These are phyloP conservation scores for Saturnia japonica DNA, from an alignment of 2,888 invertebrate genomes.

Conservation along the genomic window DNA sequence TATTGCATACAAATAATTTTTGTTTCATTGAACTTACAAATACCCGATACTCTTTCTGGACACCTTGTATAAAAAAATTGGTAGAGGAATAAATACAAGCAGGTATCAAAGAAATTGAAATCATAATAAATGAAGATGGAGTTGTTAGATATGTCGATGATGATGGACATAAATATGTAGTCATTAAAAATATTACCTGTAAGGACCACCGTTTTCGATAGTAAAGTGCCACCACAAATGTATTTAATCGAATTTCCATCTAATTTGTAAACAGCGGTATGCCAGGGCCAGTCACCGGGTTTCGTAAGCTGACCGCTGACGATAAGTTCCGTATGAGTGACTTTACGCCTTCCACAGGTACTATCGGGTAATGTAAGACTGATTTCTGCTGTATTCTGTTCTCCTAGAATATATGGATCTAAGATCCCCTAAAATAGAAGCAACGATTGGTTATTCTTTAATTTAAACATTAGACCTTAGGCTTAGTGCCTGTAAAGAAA, in stretches of 20 bases:
- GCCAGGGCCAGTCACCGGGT: slow-evolving; percentile 72
- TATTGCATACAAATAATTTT: too few relatives aligned
- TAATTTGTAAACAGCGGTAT: slow-evolving; percentile 54
- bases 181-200: slow-evolving; percentile 45
- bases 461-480: too few relatives aligned
- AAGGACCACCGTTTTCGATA: slow-evolving; percentile 51
- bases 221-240: slow-evolving; percentile 62
- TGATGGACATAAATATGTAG: too few relatives aligned
- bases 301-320: slow-evolving; percentile 53
- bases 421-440: slow-evolving; percentile 38
- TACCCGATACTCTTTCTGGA: too few relatives aligned
- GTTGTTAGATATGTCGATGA: too few relatives aligned
- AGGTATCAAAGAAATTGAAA: too few relatives aligned
- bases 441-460: background rate
- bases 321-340: slow-evolving; percentile 54
- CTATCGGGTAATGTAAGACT: slow-evolving; percentile 32
- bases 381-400: slow-evolving; percentile 35
- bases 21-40: too few relatives aligned
- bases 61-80: too few relatives aligned
- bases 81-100: too few relatives aligned
- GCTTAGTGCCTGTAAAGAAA: too few relatives aligned
- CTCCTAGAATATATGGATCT: slow-evolving; percentile 30
- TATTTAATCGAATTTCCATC: slow-evolving; percentile 43
- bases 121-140: too few relatives aligned
- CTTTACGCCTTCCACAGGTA: slow-evolving; percentile 52